Evolutionary conservation across 1,140 invertebrate species (phyloP), one percentile per base, ranked within the genome.

Genomic region (Drosophila pachea): DNA sequence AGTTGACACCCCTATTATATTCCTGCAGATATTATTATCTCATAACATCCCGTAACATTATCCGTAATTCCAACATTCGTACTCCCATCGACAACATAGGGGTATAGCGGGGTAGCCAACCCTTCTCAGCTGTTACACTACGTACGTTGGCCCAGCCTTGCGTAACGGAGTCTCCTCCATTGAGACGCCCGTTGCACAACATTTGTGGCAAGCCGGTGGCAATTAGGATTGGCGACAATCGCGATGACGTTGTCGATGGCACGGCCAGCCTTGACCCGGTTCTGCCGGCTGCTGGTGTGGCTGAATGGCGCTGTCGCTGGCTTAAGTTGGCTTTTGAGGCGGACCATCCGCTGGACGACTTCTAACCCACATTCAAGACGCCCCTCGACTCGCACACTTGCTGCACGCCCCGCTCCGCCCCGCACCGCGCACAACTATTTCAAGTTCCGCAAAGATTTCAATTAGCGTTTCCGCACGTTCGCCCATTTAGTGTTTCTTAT

Each of bases 401-500:
- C 3, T 1, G 14, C 7, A 11, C 22, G n/a, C n/a, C 38, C n/a
- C 1, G 0, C 5, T 42, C n/a, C 6, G 22, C 22, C n/a, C 22
- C 40, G 4, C 7, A n/a, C 16, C 3, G 4, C 16, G 11, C 11
- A 7, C 48, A 60, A 48, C 43, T 66, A 59, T 66, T 73, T 66
- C 16, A 49, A 58, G 47, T 55, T 60, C 53, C 55, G 65, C 68
- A 70, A 72, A 63, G 72, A 72, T 73, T 64, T 71, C 76, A 78
- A 83, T 84, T 78, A 84, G 68, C 60, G 53, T 83, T 83, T 83
- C 78, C 73, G 75, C 81, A 79, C 73, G 81, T 79, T 78, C 59
- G 47, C 45, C 61, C 29, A 69, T 52, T 74, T 55, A 60, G 65
- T 43, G 50, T 35, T 49, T 16, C 35, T 22, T 31, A 58, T 55